These are phyloP conservation scores for Scaptomyza hsui DNA, from an alignment of 1,140 invertebrate genomes.

Conservation along the genomic window DNA sequence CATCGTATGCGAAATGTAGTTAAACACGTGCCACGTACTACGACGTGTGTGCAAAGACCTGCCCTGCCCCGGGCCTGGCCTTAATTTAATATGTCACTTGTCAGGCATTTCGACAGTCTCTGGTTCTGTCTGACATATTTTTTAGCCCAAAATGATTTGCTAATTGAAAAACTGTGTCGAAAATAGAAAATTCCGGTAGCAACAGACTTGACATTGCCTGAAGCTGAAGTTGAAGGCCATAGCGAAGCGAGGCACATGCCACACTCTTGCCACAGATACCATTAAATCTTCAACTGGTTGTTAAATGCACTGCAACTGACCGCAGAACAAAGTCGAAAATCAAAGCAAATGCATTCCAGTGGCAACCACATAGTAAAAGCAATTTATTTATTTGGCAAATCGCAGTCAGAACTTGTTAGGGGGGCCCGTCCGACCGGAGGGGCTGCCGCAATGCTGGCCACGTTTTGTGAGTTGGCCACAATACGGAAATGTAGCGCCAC, in stretches of 20 bases:
- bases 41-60: constrained; percentile 7
- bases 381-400: constrained; percentile 71
- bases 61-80: constrained; percentile 16
- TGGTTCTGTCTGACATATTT: constrained; percentile 35
- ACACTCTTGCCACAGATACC: constrained; percentile 3
- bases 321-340: constrained; percentile 26
- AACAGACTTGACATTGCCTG: constrained; percentile 64
- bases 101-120: constrained; percentile 61
- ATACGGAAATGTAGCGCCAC: constrained; percentile 1
- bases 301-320: neutral
- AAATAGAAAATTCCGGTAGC: constrained; percentile 55
- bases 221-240: constrained; percentile 69
- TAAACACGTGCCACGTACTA: constrained; percentile 48
- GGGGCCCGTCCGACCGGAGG: constrained; percentile 10
- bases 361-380: constrained; percentile 54
- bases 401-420: constrained; percentile 30
- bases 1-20: constrained; percentile 46
- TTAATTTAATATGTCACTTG: constrained; percentile 67
- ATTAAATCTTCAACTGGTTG: constrained; percentile 25
- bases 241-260: neutral
- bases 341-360: constrained; percentile 65
- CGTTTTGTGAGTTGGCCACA: constrained; percentile 12
- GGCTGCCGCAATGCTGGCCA: constrained; percentile 24
- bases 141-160: constrained; percentile 44
- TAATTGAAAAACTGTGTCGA: constrained; percentile 64